phyloP scores from a whole-genome alignment of 2,113 vertebrate genomes.

The Anseranas semipalmata region DNA sequence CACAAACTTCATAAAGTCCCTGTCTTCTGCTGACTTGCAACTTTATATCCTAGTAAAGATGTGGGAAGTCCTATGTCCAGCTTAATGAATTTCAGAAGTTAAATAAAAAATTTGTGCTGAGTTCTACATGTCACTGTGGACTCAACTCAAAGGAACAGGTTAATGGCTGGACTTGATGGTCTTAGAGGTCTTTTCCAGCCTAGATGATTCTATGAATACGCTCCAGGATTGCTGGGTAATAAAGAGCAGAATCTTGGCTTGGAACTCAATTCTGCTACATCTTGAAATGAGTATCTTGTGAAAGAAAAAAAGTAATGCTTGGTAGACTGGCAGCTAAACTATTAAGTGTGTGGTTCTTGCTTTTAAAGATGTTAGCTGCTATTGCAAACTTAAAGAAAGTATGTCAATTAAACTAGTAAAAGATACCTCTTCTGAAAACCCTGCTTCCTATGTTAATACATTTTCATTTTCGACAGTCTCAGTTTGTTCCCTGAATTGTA shows the following conservation, averaged over 20 bases:
- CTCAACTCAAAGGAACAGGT: background rate
- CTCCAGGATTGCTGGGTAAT: background rate
- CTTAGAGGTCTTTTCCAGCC: too few species aligned
- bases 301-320: too few species aligned
- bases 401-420: background rate
- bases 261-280: background rate
- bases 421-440: background rate
- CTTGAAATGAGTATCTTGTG: background rate
- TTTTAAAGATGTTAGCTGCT: background rate
- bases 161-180: too few species aligned
- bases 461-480: background rate
- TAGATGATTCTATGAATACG: too few species aligned
- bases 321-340: background rate
- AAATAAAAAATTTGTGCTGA: background rate
- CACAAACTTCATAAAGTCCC: rapidly evolving
- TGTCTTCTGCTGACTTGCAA: background rate
- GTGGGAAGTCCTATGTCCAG: background rate
- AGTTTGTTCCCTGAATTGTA: background rate
- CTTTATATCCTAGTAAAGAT: background rate
- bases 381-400: background rate
- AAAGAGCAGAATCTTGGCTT: background rate
- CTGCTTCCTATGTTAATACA: background rate
- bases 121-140: background rate
- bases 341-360: background rate
- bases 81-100: background rate